Evolutionary conservation across 2,888 invertebrate genomes (phyloP).

Genomic region (Caenorhabditis sp.): DNA sequence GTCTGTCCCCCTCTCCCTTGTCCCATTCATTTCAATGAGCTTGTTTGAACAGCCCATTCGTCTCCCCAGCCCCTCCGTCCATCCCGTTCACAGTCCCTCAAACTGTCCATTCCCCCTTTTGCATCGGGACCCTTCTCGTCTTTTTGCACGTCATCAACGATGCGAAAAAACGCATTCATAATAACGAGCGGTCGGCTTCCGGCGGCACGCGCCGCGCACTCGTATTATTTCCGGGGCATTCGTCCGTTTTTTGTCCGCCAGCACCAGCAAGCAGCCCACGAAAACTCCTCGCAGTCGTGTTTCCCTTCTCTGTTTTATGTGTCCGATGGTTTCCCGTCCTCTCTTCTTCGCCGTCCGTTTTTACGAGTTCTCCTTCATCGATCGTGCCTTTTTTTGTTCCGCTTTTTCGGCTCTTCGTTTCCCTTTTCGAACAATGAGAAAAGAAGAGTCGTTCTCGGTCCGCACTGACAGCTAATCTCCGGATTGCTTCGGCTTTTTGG

Average conservation of each 20-base stretch:
- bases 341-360: conserved; percentile 13
- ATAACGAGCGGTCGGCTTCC: conserved; percentile 54
- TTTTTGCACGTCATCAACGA: conserved; percentile 36
- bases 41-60: background rate
- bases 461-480: conserved; percentile 6
- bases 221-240: conserved; percentile 61
- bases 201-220: conserved; percentile 25
- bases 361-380: conserved; percentile 41
- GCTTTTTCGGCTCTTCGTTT: background rate
- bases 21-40: background rate
- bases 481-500: background rate
- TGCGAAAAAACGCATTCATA: conserved; percentile 60
- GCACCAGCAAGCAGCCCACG: conserved; percentile 7
- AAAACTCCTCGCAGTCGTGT: conserved; percentile 39
- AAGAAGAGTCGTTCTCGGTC: background rate
- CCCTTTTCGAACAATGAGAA: background rate
- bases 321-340: conserved; percentile 49
- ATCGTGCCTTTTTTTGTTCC: conserved; percentile 16
- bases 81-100: too few relatives aligned
- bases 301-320: conserved; percentile 48
- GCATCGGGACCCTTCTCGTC: background rate
- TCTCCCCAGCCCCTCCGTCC: background rate
- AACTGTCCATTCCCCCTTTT: background rate
- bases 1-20: too few relatives aligned
- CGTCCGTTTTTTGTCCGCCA: conserved; percentile 32